phyloP scores from a whole-genome alignment of 2,113 vertebrate genomes.

The Perca flavescens region DNA sequence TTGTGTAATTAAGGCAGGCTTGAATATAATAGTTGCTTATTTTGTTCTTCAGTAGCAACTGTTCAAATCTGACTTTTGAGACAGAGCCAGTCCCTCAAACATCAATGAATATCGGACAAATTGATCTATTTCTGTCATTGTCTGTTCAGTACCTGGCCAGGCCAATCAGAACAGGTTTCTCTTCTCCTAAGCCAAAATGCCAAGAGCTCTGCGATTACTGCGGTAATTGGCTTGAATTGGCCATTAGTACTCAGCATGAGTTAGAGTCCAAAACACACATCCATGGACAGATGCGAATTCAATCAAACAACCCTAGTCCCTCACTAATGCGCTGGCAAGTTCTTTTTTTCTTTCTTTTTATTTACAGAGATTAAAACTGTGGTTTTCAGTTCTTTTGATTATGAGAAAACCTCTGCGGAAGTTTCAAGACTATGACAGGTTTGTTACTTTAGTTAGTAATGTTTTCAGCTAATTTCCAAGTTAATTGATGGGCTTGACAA shows the following conservation, averaged over 20 bases:
- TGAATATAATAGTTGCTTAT: neutral
- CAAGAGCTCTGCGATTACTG: slow-evolving; percentile 55
- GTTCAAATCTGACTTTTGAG: slow-evolving; percentile 23
- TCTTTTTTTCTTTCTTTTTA: neutral
- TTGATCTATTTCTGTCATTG: slow-evolving; percentile 29
- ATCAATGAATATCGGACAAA: slow-evolving; percentile 31
- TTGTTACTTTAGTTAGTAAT: neutral
- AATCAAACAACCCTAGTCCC: slow-evolving; percentile 16
- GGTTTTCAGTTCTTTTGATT: neutral
- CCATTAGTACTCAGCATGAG: slow-evolving; percentile 55
- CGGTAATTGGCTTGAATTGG: slow-evolving; percentile 59
- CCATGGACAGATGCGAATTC: slow-evolving; percentile 51
- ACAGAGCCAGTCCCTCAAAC: neutral
- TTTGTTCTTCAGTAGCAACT: neutral
- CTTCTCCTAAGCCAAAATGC: slow-evolving; percentile 50
- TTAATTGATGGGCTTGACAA: neutral
- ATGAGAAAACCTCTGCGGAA: neutral
- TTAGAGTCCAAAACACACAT: slow-evolving; percentile 45
- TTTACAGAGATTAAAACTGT: neutral
- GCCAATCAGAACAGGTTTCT: slow-evolving; percentile 50
- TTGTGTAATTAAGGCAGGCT: neutral
- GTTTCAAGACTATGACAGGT: neutral
- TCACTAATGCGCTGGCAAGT: slow-evolving; percentile 14
- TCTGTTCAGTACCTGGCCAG: slow-evolving; percentile 35
- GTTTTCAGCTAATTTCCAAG: neutral